phyloP scores from a whole-genome alignment of 2,797 vertebrate genomes.

The Sarcophilus harrisii region DNA sequence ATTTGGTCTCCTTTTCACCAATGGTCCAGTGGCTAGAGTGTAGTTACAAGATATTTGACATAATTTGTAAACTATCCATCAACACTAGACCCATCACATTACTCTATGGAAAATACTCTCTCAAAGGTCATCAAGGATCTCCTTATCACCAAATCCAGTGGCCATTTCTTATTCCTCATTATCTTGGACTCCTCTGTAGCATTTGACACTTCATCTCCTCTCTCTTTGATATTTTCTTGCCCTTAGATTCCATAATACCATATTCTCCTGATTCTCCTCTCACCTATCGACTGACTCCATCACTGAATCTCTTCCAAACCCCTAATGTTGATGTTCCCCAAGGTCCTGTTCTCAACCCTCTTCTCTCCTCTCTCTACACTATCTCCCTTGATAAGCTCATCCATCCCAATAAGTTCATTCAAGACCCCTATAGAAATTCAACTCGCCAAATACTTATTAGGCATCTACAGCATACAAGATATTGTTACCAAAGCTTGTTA shows the following conservation, averaged over 20 bases:
- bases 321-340: not conserved
- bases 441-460: not conserved
- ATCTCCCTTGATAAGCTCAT: not conserved
- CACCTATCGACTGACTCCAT: not conserved
- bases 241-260: not conserved
- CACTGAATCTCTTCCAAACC: not conserved
- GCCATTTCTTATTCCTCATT: not conserved
- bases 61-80: not conserved
- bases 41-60: not conserved
- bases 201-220: not conserved
- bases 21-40: not conserved
- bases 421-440: not conserved
- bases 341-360: not conserved
- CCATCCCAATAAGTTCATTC: not conserved
- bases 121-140: not conserved
- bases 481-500: not conserved
- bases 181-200: not conserved
- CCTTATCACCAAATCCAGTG: not conserved
- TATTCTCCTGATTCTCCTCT: not conserved
- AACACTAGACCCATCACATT: not conserved
- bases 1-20: not conserved
- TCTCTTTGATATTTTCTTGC: not conserved
- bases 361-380: not conserved
- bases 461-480: not conserved
- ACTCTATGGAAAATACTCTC: not conserved